Base-by-base conservation (phyloP, 2,888 invertebrate species). In the Drepana falcataria region DNA sequence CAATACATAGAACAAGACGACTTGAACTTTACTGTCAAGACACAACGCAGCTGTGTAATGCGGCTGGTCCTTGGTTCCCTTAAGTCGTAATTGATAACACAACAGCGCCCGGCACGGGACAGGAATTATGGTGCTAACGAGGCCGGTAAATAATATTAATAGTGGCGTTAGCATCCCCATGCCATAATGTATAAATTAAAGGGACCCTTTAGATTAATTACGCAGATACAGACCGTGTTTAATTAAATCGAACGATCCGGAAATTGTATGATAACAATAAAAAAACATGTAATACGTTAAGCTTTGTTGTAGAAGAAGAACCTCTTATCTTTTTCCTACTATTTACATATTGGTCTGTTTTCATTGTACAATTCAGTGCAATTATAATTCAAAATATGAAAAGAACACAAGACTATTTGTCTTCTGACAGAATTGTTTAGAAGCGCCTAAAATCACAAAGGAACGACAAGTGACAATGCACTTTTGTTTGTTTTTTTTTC, bases 61-160 rank as follows among this genome's bases (percentile, higher is more conserved):
- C 37, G 21, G 35, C 33, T 49, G 40, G 40, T 51, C 44, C 44
- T 44, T 9, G 44, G 6, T 44, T 9, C 9, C 44, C 44, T 44
- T 44, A 44, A 44, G 44, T 34, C 34, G 7, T 35, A 51, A 40
- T 41, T 3, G 40, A 41, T 21, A 37, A 33, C 40, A 49, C 6
- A 40, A 33, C 35, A 33, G 21, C 33, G 7, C 1, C 40, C 33
- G 34, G 33, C 51, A 40, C 9, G 6, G 44, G 37, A 4, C 41
- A 6, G 33, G n/a, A 49, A 49, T 40, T 58, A 62, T 56, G 54
- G 54, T 41, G 47, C 51, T 55, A 63, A 59, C 55, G 56, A 59
- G 54, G 49, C 59, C 66, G 59, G 63, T 70, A 67, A 70, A 70
- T 67, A 67, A 64, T 65, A 68, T 68, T 67, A 70, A 68, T 66